phyloP scores from a whole-genome alignment of 2,797 vertebrate species.

The Schizothorax lantsangensis region DNA sequence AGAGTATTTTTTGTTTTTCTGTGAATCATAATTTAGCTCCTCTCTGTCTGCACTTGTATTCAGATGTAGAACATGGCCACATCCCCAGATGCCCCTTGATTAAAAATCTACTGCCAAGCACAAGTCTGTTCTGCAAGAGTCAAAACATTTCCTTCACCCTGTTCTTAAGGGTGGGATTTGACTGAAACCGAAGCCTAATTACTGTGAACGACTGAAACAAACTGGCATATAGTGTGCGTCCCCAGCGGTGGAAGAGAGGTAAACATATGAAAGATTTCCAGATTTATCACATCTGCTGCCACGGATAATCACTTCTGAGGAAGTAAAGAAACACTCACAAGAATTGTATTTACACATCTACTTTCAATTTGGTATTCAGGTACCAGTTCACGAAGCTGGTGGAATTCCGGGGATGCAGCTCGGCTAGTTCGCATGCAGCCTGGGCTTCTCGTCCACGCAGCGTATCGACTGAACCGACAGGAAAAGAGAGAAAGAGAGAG shows the following conservation, averaged over 20 bases:
- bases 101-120: constrained; percentile 32
- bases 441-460: constrained; percentile 69
- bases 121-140: constrained; percentile 42
- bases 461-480: constrained; percentile 70
- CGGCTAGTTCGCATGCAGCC: constrained; percentile 61
- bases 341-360: constrained; percentile 46
- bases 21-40: neutral
- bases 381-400: constrained; percentile 70
- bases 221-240: constrained; percentile 65
- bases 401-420: constrained; percentile 67
- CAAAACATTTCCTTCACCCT: constrained; percentile 38
- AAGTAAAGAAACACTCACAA: constrained; percentile 56
- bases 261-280: constrained; percentile 54
- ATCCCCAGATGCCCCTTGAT: constrained; percentile 17
- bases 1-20: neutral
- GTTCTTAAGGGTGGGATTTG: constrained; percentile 35
- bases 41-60: neutral
- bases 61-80: constrained; percentile 13
- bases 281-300: constrained; percentile 56
- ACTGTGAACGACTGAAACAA: constrained; percentile 46
- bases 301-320: constrained; percentile 51
- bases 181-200: constrained; percentile 44
- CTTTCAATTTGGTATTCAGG: constrained; percentile 67
- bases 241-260: constrained; percentile 41
- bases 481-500: constrained; percentile 72